A percentile compares a stretch with the other conserved stretches of the same genome.
phyloP scores from a whole-genome alignment of 2,113 vertebrate genomes.

The Engraulis encrasicolus region DNA sequence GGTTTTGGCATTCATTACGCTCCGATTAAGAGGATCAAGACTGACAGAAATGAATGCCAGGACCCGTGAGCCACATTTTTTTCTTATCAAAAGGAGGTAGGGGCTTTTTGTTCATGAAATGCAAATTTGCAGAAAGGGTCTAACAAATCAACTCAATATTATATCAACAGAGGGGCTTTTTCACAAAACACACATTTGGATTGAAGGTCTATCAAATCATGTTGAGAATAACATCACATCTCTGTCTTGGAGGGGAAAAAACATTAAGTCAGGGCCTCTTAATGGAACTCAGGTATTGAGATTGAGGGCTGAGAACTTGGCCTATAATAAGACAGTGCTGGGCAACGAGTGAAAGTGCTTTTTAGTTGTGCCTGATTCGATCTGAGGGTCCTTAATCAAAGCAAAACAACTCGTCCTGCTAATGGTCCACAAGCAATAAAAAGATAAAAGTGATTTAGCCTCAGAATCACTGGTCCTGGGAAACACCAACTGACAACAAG shows the following conservation, averaged over 20 bases:
- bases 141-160: not conserved
- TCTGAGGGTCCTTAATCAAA: slow-evolving; percentile 50
- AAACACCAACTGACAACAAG: not conserved
- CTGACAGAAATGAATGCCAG: slow-evolving; percentile 11
- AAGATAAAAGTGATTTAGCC: slow-evolving; percentile 52
- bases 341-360: not conserved
- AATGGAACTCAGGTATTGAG: not conserved
- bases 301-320: not conserved
- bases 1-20: slow-evolving; percentile 2
- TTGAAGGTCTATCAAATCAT: too few species aligned
- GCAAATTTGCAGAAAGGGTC: not conserved
- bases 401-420: slow-evolving; percentile 48
- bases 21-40: not conserved
- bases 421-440: slow-evolving; percentile 41
- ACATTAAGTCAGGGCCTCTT: too few species aligned
- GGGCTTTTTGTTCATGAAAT: not conserved
- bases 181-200: too few species aligned
- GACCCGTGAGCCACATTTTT: not conserved
- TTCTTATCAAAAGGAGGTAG: not conserved
- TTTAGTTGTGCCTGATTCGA: slow-evolving; percentile 45
- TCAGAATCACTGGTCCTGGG: not conserved
- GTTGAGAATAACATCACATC: too few species aligned
- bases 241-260: too few species aligned
- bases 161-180: too few species aligned
- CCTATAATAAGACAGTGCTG: not conserved